Base-by-base conservation (phyloP, 2,888 invertebrate species). In the Luperina testacea region DNA sequence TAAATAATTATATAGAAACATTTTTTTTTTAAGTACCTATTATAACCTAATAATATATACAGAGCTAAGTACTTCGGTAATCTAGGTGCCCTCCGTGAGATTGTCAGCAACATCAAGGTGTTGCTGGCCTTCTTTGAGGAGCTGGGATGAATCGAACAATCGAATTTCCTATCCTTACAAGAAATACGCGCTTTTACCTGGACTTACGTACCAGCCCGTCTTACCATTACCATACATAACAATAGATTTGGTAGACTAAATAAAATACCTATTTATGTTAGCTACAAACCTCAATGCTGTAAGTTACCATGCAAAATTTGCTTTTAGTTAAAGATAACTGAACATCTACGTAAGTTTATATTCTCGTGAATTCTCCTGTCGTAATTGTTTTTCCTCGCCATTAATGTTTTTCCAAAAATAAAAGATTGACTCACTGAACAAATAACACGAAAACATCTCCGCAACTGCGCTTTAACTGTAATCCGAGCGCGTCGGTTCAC, bases 381-480 rank as follows among this genome's bases (percentile, higher is more conserved):
- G 1, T 6, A 45, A 72, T 32, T 42, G 48, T 32, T 59, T 63
- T 77, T 42, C 45, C 63, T 13, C 8, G 24, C 51, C 75, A 67
- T 70, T 86, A 75, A 42, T 57, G 27, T 61, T 69, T 63, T 78
- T 53, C 51, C 20, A 51, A 63, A 78, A 86, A 81, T 70, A 81
- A 85, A 68, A 68, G 11, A 64, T 17, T 64, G 38, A 72, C 59
- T 73, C 24, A 51, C 61, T 27, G 20, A 72, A 68, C 53, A 75
- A 81, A 80, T 73, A 77, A 68, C 72, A 84, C 48, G 42, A 75
- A 73, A 81, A 75, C 84, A 84, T 84, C 70, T 64, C 70, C 79
- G 38, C 64, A 80, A 78, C 85, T 78, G 77, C 82, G 86, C 78
- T 88, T 81, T 80, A 82, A 85, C 86, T 82, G 88, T 88, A 85